Evolutionary conservation across 2,888 invertebrate genomes (phyloP), one percentile per base, ranked within the genome.

Genomic region (Mactromeris polynyma): DNA sequence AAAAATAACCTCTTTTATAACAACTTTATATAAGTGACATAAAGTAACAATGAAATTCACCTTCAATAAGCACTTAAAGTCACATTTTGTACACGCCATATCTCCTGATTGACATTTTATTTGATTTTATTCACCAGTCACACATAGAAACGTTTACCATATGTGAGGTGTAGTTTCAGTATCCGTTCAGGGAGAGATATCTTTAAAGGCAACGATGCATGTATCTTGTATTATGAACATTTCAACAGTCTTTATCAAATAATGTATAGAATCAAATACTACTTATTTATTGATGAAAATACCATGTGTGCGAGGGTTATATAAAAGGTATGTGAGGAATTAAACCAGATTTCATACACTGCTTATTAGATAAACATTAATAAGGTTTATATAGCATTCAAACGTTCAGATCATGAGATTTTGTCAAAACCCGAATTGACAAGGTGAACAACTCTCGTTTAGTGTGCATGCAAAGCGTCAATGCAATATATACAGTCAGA

Each of bases 21-120:
- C 19, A 36, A 36, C 26, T 17, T 33, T 73, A 14, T 73, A 73
- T 36, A 2, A 36, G 14, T 73, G 73, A 36, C 73, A 73, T 73
- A 36, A 73, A 73, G 26, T 19, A 73, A 73, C 73, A 73, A 73
- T 73, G 73, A 33, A 73, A 14, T 36, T 17, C 73, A 73, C 73
- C 9, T 73, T 33, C 19, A 19, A 73, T 73, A 36, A 73, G 26
- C 73, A 17, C 36, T 33, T 31, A 73, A 36, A 73, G 73, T 73
- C 36, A 33, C 31, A 33, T 11, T 36, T 19, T 11, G 4, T 19
- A 33, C 31, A 19, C 26, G 14, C 17, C 36, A 33, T 33, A 73
- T 17, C 19, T 19, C 19, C 19, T 73, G 26, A 33, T 33, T 73
- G 73, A 73, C 73, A 73, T 17, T 9, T 73, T 26, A 26, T 64